Evolutionary conservation across 1,140 invertebrate species (phyloP).

Genomic region (Cryptotermes secundus): DNA sequence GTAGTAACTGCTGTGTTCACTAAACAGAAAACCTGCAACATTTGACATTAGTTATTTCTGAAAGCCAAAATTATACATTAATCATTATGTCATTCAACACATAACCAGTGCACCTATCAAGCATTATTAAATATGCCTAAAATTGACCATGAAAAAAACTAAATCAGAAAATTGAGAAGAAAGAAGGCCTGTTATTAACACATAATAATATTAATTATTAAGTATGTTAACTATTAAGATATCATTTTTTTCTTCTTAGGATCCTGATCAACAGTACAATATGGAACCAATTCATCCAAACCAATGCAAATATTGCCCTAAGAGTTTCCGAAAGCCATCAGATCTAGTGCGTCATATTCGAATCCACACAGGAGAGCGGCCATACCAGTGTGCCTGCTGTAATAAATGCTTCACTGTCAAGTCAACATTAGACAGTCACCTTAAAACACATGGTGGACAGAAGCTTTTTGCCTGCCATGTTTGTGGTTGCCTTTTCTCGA

Average conservation of each 20-base stretch:
- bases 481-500: conserved; percentile 59
- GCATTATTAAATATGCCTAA: too few species aligned
- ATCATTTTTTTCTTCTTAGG: conserved; percentile 21
- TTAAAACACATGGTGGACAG: conserved; percentile 55
- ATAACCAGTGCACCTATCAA: too few species aligned
- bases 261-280: conserved; percentile 29
- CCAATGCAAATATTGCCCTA: conserved; percentile 58
- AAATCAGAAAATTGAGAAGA: too few species aligned
- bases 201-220: too few species aligned
- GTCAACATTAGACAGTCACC: conserved; percentile 62
- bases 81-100: too few species aligned
- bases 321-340: conserved; percentile 55
- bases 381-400: conserved; percentile 64
- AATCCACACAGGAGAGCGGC: conserved; percentile 68
- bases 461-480: conserved; percentile 60
- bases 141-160: too few species aligned
- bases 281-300: conserved; percentile 43
- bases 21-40: too few species aligned
- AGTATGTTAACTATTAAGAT: too few species aligned
- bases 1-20: too few species aligned
- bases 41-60: too few species aligned
- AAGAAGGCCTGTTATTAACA: too few species aligned
- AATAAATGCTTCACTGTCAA: conserved; percentile 67
- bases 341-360: conserved; percentile 56
- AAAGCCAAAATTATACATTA: too few species aligned